Evolutionary conservation across 2,797 vertebrate species (phyloP), one percentile per base, ranked within the genome.

Genomic region (Hydrolagus colliei): DNA sequence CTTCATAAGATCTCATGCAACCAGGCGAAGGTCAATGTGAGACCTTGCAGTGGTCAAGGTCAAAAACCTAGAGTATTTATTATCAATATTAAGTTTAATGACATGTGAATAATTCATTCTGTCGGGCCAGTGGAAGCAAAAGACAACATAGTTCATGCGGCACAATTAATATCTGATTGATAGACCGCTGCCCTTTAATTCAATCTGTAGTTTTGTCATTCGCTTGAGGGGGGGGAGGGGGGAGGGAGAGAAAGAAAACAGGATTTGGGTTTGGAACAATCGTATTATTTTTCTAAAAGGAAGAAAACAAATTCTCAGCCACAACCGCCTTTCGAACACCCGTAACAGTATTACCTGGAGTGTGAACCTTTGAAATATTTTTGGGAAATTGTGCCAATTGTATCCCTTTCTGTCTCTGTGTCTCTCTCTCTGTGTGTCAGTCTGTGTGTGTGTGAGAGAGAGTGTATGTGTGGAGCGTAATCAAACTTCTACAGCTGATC

Each of bases 301-400:
- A 27, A 27, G 27, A 27, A 27, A 27, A 27, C 27, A 27, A 62
- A 27, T 84, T 41, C 52, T 18, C 79, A 27, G 27, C 27, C 27
- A 27, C 27, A 35, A 35, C 41, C 62, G 16, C 68, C 16, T 20
- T 32, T 16, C 41, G 79, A 35, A 27, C 11, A 82, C 78, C 61
- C 32, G 5, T 20, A 82, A 84, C 18, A 68, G 62, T 35, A 18
- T 84, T 84, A 84, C 79, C 79, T 82, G 32, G 27, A 67, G 63
- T 82, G 9, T 65, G 77, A 80, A 80, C 62, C 77, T 67, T 67
- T 71, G 79, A 84, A 84, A 35, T 84, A 71, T 63, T 84, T 27
- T 84, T 84, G 32, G 18, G 35, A 41, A 68, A 71, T 41, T 52
- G 79, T 84, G 79, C 79, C 65, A 71, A 41, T 68, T 41, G 63